Percentiles rank a stretch among this genome's conserved stretches.
Conservation (phyloP, 1,140 invertebrate species). For the Caenorhabditis tropicalis region DNA sequence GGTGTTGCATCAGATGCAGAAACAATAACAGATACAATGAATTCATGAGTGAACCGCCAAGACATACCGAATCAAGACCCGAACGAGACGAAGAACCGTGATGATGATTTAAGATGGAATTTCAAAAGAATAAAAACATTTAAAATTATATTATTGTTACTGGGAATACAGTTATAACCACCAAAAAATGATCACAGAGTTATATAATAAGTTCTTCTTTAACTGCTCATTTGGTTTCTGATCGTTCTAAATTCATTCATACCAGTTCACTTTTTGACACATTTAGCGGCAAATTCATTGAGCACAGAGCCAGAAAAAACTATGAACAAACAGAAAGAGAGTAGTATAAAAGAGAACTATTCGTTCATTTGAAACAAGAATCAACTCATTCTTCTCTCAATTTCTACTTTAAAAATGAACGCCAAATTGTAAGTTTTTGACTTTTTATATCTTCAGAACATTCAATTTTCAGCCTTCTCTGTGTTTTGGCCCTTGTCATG, state of each 20-base stretch:
- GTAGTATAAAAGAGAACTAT: not conserved
- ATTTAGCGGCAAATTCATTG: not conserved
- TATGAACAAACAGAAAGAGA: not conserved
- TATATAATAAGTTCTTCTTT: no score
- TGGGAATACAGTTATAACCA: not conserved
- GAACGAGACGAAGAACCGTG: not conserved
- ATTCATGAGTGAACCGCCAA: not conserved
- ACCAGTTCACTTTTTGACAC: not conserved
- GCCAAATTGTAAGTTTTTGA: not conserved
- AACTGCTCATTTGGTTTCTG: not conserved
- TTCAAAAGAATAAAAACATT: no score
- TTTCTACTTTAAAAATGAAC: not conserved
- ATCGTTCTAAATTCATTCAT: not conserved
- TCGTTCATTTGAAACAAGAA: not conserved
- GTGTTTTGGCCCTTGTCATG: not conserved
- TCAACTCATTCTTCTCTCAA: not conserved
- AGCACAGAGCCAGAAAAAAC: not conserved
- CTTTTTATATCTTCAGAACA: no score
- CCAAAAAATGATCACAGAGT: no score
- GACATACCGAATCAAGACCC: not conserved
- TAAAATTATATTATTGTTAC: no score
- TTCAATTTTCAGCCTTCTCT: conserved; percentile 15
- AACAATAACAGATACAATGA: not conserved
- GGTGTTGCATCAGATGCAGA: not conserved
- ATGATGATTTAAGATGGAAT: no score